Evolutionary conservation across 2,113 vertebrate genomes (phyloP), one percentile per base, ranked within the genome.

Genomic region (Corynorhinus townsendii): DNA sequence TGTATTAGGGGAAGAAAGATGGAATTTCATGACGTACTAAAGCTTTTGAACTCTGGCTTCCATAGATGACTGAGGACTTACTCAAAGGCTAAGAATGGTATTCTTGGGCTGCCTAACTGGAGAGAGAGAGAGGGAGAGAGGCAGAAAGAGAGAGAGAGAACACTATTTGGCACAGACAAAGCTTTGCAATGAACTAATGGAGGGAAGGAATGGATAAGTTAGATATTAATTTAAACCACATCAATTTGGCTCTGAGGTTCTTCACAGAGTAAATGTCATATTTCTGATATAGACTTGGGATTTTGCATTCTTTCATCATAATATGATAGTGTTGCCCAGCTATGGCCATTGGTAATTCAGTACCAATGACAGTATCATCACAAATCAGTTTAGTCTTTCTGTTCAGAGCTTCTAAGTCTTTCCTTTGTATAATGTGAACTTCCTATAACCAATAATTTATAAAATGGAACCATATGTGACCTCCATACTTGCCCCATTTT

Each of bases 191-290:
- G 66, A 96, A 2, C 3, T 66, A 69, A 95, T 86, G 88, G 80
- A 91, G 96, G 0, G n/a, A 72, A 95, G 33, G n/a, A 84, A 54
- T 94, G 89, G 83, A 77, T 75, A 96, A 93, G 83, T 97, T 77
- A 97, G 30, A 24, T 96, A 95, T 97, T 97, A 97, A 97, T 68
- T 91, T 87, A 93, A 96, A 93, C 35, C 64, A 89, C 47, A 96
- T 94, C 73, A 73, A 77, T 94, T 85, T 89, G 92, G 38, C 79
- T 79, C 72, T 87, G 90, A 92, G 75, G 85, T 95, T 95, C 93
- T 97, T 69, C 79, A 82, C 35, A 95, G 66, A 69, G 22, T 2
- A 72, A 71, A 69, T 84, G 69, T 84, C 66, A 68, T 69, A 83
- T 73, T 83, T 96, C 62, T 96, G 94, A 77, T 62, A 75, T 11